Base-by-base conservation (phyloP, 2,797 vertebrate species). In the Galago senegalensis region DNA sequence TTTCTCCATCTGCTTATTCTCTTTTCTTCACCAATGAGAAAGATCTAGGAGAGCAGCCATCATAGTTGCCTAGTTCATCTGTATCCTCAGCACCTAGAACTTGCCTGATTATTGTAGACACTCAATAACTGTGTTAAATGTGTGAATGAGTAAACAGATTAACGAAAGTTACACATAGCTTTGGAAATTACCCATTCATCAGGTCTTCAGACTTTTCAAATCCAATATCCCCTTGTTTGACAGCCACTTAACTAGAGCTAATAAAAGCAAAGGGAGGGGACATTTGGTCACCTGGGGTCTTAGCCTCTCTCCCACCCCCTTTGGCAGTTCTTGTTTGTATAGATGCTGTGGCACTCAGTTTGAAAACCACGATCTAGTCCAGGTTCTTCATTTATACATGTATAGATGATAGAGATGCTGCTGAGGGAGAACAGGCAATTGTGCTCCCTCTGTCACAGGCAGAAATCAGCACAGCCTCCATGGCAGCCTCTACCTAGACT, bases 1-100 rank as follows among this genome's bases (percentile, higher is more conserved):
- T 89, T 79, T 82, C 18, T 75, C 12, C 21, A 40, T 83, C 14
- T 89, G 21, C 72, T 77, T 89, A 25, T 94, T 92, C 61, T 90
- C 4, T 86, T 82, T 91, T 94, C 65, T 76, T 84, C n/a, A 46
- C 14, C 23, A 49, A 3, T 91, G 8, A 25, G 49, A 11, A 76
- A 8, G 12, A 88, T 94, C 43, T 61, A 34, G 5, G 56, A 67
- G 58, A 69, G 12, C 14, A 91, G 86, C 81, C 25, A 43, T 53
- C 11, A 49, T 40, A 58, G 83, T 27, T 81, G 5, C 25, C 69
- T 56, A 67, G 12, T 70, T 82, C 27, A 3, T 73, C 43, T 58
- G 7, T 95, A 27, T 87, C 8, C 3, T 23, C 2, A 34, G 34
- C 23, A 73, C 34, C 46, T 84, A 72, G 65, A 58, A 63, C 25